Base-by-base conservation (phyloP, 2,888 invertebrate species). In the Tetramorium bicarinatum region DNA sequence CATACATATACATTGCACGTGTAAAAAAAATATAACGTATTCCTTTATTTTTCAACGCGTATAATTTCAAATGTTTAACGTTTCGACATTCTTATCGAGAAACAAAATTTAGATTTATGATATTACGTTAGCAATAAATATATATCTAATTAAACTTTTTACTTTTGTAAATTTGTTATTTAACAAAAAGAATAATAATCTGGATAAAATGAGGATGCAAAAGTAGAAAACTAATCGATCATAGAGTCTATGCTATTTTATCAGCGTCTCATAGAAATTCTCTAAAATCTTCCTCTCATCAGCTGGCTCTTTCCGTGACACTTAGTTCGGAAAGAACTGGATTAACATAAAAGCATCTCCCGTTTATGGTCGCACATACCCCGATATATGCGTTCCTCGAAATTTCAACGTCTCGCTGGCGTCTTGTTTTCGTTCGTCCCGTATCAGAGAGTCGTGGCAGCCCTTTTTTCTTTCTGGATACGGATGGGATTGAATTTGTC, bases 401-500 rank as follows among this genome's bases (percentile, higher is more conserved):
- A 80, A 71, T 71, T 80, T 80, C 59, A 62, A 80, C 72, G 79
- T 80, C 72, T 49, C 34, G 79, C 71, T 80, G 72, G 71, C 79
- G 71, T 80, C 79, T 71, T 80, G 79, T 80, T 80, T 80, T 80
- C 59, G 59, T 59, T 47, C 79, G 79, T 18, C 9, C 34, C 59
- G 59, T 80, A 80, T 80, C 79, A 59, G 59, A 59, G 34, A 80
- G 71, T 59, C 79, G 44, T 79, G 47, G 56, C 47, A 34, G 34
- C 56, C 38, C 34, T 71, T 59, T 79, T 59, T 71, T 44, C 54
- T 69, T 9, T 38, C 49, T 64, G 47, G 66, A 77, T 80, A 82
- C 67, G 67, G 82, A 82, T 82, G 61, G 82, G 81, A 82, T 82
- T 82, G 67, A 82, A 82, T 82, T 82, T 82, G 82, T 82, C 82